These are phyloP conservation scores for Glossophaga mutica DNA, from an alignment of 2,797 vertebrate genomes.

Conservation along the genomic window DNA sequence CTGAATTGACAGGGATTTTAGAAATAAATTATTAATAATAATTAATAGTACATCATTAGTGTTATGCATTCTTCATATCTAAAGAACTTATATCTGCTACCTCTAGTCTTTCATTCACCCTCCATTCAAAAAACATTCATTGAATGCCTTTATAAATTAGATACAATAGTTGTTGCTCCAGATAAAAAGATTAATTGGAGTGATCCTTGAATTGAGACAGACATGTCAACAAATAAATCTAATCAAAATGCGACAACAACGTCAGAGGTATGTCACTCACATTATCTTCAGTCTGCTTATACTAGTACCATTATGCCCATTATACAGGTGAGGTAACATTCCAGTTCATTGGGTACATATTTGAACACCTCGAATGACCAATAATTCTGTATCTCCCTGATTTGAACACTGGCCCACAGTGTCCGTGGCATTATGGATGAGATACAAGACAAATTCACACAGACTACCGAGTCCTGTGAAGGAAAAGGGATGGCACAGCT, in stretches of 20 bases:
- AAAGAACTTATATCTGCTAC: slow-evolving; percentile 10
- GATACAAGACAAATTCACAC: no score
- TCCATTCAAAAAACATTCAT: background rate
- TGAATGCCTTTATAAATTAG: background rate
- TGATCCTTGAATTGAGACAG: slow-evolving; percentile 5
- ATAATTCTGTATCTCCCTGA: background rate
- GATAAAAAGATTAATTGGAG: slow-evolving; percentile 22
- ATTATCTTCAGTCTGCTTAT: background rate
- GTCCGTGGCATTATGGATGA: no score
- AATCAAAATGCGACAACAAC: background rate
- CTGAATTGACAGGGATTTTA: background rate
- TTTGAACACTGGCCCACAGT: no score
- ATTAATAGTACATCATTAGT: background rate
- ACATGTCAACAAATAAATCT: slow-evolving; percentile 21
- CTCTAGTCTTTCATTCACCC: background rate
- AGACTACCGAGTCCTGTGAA: no score
- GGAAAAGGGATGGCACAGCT: no score
- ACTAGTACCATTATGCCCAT: background rate
- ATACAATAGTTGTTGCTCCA: background rate
- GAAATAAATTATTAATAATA: slow-evolving; percentile 23
- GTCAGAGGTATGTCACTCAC: background rate
- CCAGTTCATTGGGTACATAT: background rate
- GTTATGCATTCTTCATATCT: background rate
- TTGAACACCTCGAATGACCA: background rate
- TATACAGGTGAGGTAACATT: background rate